Evolutionary conservation across 2,797 vertebrate genomes (phyloP).

Genomic region (Gastrophryne carolinensis): DNA sequence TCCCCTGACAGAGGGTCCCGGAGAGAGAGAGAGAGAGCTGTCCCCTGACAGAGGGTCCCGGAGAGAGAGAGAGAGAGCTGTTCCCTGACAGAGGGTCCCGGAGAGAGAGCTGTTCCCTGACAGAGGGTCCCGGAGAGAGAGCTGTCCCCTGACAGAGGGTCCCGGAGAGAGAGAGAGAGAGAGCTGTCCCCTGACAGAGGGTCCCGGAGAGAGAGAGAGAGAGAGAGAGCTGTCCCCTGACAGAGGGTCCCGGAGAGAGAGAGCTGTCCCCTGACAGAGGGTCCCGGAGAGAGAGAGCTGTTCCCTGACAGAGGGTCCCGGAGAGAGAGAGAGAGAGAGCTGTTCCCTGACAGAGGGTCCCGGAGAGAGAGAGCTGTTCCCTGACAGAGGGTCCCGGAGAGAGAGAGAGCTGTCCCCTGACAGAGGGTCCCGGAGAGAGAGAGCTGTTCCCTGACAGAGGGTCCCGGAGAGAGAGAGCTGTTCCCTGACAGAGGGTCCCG

Average conservation of each 20-base stretch:
- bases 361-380: neutral
- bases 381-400: neutral
- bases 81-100: no score
- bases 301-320: neutral
- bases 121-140: neutral
- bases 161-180: neutral
- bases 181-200: neutral
- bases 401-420: no score
- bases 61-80: no score
- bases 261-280: neutral
- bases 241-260: no score
- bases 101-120: no score
- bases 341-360: neutral
- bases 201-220: neutral
- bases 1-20: neutral
- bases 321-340: neutral
- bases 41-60: neutral
- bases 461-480: no score
- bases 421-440: no score
- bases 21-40: neutral
- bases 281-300: neutral
- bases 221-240: no score
- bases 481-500: neutral
- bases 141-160: neutral
- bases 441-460: neutral